Base-by-base conservation (phyloP, 2,797 vertebrate species). In the Ptychadena robeensis region DNA sequence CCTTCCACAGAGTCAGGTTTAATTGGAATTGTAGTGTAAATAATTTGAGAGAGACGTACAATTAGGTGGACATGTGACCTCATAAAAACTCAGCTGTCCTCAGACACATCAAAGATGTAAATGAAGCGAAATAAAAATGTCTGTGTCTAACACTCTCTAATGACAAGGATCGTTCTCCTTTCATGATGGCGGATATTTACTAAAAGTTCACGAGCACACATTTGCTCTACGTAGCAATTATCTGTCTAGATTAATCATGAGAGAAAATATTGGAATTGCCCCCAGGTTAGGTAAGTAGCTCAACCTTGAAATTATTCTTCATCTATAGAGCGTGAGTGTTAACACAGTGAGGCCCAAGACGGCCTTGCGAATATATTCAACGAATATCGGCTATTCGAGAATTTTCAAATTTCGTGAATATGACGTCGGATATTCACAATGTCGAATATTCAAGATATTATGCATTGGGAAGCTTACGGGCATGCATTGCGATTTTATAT, bases 101-200 rank as follows among this genome's bases (percentile, higher is more conserved):
- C 59, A 9, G 27, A 61, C 25, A 61, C 59, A 61, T 61, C 59
- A 61, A 61, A 61, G 59, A 61, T 27, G 59, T 27, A 10, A 61
- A 61, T 61, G n/a, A 61, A 28, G 59, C 59, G 3, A 61, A 61
- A 61, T 61, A 28, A 53, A 44, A 61, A 61, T 61, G 59, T 28
- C 59, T 61, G 59, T 2, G 9, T 61, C 59, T 28, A 11, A n/a
- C 18, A 53, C 59, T 12, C 59, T 28, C 18, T 61, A 61, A 61
- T 61, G 4, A 61, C 59, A 61, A 53, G 44, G 15, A n/a, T 6
- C 28, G 8, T 11, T 28, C 27, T 61, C 12, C 59, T 61, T 61
- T 61, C 8, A 61, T 61, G 59, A 61, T 61, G 59, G 11, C n/a
- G 9, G 59, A 12, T 61, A 61, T 61, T 61, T 27, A 61, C 25